phyloP scores from a whole-genome alignment of 1,140 invertebrate species.

The Metaphire vulgaris region DNA sequence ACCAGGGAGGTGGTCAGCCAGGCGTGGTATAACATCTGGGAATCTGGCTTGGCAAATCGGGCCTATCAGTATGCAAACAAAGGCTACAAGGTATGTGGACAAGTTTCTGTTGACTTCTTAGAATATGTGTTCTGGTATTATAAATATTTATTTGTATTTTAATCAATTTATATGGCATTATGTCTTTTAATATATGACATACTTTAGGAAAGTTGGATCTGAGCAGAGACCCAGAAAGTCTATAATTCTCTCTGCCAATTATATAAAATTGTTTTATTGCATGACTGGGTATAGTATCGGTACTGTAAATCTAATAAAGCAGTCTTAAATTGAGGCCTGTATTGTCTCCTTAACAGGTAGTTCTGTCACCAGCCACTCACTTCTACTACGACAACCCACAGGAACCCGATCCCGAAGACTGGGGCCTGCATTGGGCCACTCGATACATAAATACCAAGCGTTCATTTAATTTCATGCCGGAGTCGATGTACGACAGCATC shows the following conservation, averaged over 20 bases:
- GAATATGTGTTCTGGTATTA: too few species aligned
- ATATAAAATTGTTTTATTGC: too few species aligned
- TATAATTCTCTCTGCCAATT: too few species aligned
- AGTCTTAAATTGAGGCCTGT: too few species aligned
- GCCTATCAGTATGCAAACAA: background rate
- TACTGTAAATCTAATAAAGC: too few species aligned
- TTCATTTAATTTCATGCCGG: conserved; percentile 38
- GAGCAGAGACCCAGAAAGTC: too few species aligned
- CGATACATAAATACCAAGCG: conserved; percentile 38
- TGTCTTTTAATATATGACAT: too few species aligned
- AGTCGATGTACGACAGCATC: conserved; percentile 38
- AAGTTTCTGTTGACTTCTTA: too few species aligned
- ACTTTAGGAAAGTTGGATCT: too few species aligned
- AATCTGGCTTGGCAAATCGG: background rate
- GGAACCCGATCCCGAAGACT: conserved; percentile 43
- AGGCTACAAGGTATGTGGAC: conserved; percentile 15
- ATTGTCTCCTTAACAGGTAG: conserved; percentile 38
- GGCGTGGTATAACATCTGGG: conserved; percentile 1
- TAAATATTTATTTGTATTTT: too few species aligned
- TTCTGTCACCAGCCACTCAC: conserved; percentile 40
- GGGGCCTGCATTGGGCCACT: conserved; percentile 43
- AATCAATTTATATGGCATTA: too few species aligned
- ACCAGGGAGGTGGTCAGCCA: background rate
- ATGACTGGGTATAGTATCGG: too few species aligned
- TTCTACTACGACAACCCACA: conserved; percentile 46